phyloP scores from a whole-genome alignment of 1,140 invertebrate species.

The Habropoda laboriosa region DNA sequence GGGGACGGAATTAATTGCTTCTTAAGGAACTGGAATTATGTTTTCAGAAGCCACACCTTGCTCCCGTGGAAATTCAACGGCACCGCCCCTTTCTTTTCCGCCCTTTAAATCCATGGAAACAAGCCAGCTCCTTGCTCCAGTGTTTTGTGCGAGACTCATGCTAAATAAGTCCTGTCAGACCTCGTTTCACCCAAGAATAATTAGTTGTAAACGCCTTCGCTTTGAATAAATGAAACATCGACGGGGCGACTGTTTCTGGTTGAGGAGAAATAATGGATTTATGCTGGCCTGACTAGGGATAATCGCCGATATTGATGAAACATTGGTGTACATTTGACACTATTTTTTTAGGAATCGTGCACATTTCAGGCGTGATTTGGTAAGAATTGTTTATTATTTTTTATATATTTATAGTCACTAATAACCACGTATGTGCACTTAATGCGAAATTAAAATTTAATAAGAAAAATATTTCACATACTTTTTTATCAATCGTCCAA shows the following conservation, averaged over 20 bases:
- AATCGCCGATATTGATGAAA: no score
- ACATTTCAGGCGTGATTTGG: no score
- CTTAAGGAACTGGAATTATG: constrained; percentile 79
- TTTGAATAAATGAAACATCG: not conserved
- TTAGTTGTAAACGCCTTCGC: constrained; percentile 7
- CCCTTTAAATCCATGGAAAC: not conserved
- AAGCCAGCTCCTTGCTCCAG: not conserved
- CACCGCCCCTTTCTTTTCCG: not conserved
- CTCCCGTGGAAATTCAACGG: constrained; percentile 34
- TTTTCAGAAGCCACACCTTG: constrained; percentile 65
- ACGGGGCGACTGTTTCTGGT: not conserved
- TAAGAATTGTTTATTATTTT: no score
- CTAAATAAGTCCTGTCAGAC: not conserved
- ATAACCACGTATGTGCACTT: no score
- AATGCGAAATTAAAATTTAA: no score
- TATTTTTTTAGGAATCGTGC: no score
- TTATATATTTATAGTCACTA: no score
- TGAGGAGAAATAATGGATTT: not conserved
- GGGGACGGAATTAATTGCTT: constrained; percentile 79
- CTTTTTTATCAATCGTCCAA: no score
- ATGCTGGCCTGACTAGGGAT: no score
- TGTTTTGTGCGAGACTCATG: not conserved
- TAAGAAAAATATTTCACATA: no score
- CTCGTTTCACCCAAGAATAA: not conserved
- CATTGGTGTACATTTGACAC: no score